phyloP scores from a whole-genome alignment of 2,888 invertebrate genomes.

The Mimachlamys varia region DNA sequence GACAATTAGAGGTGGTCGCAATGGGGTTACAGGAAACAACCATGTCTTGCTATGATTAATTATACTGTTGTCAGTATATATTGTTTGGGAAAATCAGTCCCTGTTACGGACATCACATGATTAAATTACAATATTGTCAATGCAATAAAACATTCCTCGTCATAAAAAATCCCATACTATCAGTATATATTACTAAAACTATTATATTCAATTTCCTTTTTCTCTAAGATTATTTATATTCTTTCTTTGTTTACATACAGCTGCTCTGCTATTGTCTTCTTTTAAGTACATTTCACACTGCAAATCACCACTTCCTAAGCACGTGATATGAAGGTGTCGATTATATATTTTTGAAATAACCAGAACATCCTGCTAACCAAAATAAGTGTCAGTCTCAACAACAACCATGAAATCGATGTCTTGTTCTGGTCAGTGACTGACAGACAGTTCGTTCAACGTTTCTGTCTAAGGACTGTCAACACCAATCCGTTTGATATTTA shows the following conservation, averaged over 20 bases:
- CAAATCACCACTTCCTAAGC: neutral
- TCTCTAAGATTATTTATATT: neutral
- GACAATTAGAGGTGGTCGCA: too few species aligned
- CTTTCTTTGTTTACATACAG: slow-evolving; percentile 24
- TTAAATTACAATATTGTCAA: neutral
- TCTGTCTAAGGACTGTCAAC: neutral
- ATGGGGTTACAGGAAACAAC: too few species aligned
- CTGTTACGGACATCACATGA: neutral
- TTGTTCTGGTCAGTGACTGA: neutral
- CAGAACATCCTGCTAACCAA: neutral
- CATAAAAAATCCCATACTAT: neutral
- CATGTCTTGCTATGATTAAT: too few species aligned
- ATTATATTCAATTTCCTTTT: neutral
- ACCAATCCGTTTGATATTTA: neutral
- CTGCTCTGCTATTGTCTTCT: neutral
- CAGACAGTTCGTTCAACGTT: neutral
- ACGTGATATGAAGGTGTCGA: neutral
- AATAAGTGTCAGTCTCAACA: neutral
- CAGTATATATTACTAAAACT: neutral
- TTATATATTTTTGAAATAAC: neutral
- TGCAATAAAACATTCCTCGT: neutral
- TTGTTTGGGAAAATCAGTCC: too few species aligned
- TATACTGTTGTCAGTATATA: too few species aligned
- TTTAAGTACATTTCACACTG: neutral
- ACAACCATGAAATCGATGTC: neutral